Percentiles rank a stretch among this genome's conserved stretches.
These are phyloP conservation scores for Caracal caracal DNA, from an alignment of 2,113 vertebrate genomes.

Conservation along the genomic window DNA sequence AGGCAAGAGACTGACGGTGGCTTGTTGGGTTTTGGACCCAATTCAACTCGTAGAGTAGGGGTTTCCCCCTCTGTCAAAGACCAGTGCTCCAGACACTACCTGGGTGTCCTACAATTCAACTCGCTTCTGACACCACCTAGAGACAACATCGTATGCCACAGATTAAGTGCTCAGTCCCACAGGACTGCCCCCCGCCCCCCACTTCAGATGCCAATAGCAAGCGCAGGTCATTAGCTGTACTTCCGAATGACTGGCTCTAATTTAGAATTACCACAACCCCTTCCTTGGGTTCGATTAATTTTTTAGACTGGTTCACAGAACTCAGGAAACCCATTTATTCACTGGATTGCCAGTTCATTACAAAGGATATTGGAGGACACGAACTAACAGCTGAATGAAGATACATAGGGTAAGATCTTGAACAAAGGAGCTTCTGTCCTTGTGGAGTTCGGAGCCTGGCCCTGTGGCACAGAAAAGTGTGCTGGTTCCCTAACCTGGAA, in stretches of 20 bases:
- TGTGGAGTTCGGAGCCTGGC: neutral
- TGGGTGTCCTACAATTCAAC: neutral
- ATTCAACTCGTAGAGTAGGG: neutral
- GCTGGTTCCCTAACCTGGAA: neutral
- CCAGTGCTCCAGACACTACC: neutral
- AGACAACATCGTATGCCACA: neutral
- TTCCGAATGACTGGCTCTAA: neutral
- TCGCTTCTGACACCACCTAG: neutral
- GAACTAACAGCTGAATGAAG: neutral
- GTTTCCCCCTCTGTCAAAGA: neutral
- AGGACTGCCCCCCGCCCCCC: neutral
- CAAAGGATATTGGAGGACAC: neutral
- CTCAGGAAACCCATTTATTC: neutral
- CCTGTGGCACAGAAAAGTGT: neutral
- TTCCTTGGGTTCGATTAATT: neutral
- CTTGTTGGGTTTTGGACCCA: neutral
- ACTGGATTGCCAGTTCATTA: neutral
- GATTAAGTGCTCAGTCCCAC: neutral
- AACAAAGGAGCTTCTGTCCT: neutral
- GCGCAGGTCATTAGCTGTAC: neutral
- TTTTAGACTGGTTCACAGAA: neutral
- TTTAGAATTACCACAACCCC: neutral
- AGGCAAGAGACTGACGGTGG: neutral
- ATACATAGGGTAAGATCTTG: neutral
- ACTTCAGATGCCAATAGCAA: neutral